Percentiles rank a stretch among this genome's conserved stretches.
phyloP scores from a whole-genome alignment of 2,888 invertebrate species.

The Hermodice carunculata region DNA sequence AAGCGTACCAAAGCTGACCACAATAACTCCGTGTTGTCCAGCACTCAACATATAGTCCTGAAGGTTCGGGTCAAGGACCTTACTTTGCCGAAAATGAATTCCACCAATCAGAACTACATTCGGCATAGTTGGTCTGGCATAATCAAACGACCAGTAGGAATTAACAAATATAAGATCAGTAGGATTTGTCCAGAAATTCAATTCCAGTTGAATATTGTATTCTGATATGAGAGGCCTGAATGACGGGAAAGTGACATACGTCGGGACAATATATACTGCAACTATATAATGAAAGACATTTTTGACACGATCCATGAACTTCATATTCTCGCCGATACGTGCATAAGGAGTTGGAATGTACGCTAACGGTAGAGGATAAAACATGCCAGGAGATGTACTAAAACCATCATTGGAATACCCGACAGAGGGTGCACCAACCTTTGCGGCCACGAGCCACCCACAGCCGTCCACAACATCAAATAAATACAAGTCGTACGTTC shows the following conservation, averaged over 20 bases:
- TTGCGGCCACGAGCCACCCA: conserved; percentile 2
- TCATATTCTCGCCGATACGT: conserved; percentile 13
- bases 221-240: neutral
- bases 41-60: conserved; percentile 8
- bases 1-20: conserved; percentile 19
- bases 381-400: neutral
- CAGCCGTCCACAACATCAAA: conserved; percentile 9
- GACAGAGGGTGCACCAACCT: conserved; percentile 2
- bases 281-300: neutral
- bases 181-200: neutral
- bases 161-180: conserved; percentile 8
- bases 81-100: neutral
- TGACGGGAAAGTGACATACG: no score
- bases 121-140: conserved; percentile 13
- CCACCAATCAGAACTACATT: conserved; percentile 14
- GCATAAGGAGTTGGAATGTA: conserved; percentile 3
- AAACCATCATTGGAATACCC: conserved; percentile 13
- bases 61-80: neutral
- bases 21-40: conserved; percentile 14
- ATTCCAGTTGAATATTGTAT: neutral
- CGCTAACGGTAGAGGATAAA: neutral
- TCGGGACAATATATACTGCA: no score
- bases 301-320: conserved; percentile 4
- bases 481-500: neutral
- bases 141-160: conserved; percentile 8